Conservation (phyloP, 2,113 vertebrate species). For the Pelodiscus sinensis region DNA sequence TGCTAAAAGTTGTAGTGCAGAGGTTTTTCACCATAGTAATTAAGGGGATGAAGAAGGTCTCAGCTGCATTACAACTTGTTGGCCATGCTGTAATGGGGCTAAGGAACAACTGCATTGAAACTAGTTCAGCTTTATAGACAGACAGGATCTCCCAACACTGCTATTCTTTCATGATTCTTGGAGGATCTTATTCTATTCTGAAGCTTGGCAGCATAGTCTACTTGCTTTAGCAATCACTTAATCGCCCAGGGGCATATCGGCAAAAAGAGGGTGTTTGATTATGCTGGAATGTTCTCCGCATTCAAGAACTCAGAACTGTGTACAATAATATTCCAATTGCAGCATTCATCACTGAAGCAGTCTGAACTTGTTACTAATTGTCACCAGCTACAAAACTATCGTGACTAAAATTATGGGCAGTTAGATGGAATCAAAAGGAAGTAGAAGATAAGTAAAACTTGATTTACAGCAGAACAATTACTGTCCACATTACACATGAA, state of each 20-base stretch:
- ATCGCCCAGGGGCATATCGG: not conserved
- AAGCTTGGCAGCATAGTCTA: not conserved
- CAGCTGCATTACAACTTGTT: fast-evolving
- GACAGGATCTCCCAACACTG: fast-evolving
- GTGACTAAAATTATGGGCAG: not conserved
- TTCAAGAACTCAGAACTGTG: not conserved
- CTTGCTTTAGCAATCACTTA: not conserved
- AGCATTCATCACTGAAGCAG: constrained; percentile 14
- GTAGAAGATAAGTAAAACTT: not conserved
- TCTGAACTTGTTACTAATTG: constrained; percentile 39
- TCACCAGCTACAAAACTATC: constrained; percentile 13
- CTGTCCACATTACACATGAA: not conserved
- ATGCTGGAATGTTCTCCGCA: not conserved
- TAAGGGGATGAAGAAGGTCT: not conserved
- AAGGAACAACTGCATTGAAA: not conserved
- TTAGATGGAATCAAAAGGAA: not conserved
- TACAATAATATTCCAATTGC: not conserved
- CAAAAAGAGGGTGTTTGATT: not conserved
- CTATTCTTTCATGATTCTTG: fast-evolving
- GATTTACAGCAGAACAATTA: not conserved
- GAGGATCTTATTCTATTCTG: not conserved
- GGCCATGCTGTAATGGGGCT: not conserved
- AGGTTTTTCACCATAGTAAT: not conserved
- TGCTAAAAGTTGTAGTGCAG: not conserved
- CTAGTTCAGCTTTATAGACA: not conserved